Conservation (phyloP, 2,888 invertebrate species). For the Cancer borealis region DNA sequence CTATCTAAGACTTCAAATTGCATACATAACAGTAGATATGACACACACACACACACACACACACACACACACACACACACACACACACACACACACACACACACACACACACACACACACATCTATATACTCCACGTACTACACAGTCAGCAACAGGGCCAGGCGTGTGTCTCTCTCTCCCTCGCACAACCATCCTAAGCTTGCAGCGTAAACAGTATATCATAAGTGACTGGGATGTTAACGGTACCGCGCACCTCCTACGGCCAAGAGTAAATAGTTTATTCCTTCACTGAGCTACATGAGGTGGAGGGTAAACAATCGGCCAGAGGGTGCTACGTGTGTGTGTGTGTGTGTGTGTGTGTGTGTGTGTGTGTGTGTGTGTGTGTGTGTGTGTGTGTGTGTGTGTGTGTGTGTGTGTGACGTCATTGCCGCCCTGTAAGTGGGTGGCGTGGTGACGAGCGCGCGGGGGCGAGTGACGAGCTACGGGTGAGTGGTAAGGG, state of each 20-base stretch:
- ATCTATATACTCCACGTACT: no score
- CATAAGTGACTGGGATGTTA: background rate
- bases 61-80: no score
- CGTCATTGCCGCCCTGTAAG: background rate
- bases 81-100: no score
- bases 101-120: no score
- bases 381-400: conserved; percentile 34
- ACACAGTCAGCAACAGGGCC: background rate
- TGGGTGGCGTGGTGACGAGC: no score
- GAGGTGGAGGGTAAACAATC: background rate
- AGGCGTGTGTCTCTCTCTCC: background rate
- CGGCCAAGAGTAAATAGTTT: background rate
- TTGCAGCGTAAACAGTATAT: conserved; percentile 5
- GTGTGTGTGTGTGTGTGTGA: background rate
- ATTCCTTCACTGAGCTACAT: conserved; percentile 24
- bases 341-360: conserved; percentile 6
- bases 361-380: conserved; percentile 1
- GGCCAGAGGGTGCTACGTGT: background rate
- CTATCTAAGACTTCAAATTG: no score
- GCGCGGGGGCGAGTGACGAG: background rate
- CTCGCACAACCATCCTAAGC: conserved; percentile 10
- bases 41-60: no score
- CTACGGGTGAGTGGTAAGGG: background rate
- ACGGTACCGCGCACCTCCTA: background rate
- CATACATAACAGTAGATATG: no score